Percentiles rank a stretch among this genome's conserved stretches.
Conservation (phyloP, 2,113 vertebrate species). For the Suricata suricatta region DNA sequence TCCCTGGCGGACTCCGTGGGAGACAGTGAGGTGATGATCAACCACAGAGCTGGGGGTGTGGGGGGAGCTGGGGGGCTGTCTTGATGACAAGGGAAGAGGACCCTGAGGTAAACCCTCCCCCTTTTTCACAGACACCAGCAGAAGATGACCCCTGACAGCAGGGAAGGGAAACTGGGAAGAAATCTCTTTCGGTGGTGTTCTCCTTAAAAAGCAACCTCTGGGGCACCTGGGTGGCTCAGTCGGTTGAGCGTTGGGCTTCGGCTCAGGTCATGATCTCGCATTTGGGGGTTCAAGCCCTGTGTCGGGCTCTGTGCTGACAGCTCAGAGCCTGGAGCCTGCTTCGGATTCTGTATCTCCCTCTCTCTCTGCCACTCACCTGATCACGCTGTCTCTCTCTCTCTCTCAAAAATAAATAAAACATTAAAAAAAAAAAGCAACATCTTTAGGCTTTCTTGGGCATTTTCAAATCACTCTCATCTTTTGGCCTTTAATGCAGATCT, state of each 20-base stretch:
- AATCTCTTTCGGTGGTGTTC: background rate
- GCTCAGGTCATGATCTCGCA: no score
- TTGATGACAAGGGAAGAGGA: background rate
- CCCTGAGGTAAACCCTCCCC: background rate
- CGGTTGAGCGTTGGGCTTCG: no score
- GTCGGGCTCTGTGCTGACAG: no score
- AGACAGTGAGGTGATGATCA: rapidly evolving
- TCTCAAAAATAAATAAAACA: no score
- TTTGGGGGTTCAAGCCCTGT: no score
- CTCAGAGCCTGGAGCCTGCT: no score
- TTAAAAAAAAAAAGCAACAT: no score
- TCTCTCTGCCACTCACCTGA: no score
- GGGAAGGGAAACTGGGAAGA: background rate
- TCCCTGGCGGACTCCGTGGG: background rate
- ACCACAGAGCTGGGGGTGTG: background rate
- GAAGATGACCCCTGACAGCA: background rate
- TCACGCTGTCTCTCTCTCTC: no score
- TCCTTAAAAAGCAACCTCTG: background rate
- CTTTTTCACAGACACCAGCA: background rate
- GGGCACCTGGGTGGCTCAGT: no score
- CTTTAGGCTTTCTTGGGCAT: background rate
- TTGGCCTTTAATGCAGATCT: background rate
- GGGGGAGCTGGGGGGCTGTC: rapidly evolving
- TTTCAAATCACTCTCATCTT: background rate
- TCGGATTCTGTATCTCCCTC: no score